Conservation (phyloP, 2,797 vertebrate species). For the Psittacula echo region DNA sequence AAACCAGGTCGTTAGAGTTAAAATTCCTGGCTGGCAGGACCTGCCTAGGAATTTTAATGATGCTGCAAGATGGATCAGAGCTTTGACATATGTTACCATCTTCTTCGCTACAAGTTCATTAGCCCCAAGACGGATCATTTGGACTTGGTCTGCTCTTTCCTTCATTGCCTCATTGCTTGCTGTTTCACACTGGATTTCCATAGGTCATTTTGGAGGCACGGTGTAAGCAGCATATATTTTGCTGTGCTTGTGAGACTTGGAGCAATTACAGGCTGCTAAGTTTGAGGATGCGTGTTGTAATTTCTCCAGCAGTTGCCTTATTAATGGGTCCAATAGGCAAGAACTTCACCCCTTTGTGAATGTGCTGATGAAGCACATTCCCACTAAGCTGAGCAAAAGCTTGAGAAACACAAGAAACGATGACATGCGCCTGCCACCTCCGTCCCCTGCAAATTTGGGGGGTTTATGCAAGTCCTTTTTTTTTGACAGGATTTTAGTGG, state of each 20-base stretch:
- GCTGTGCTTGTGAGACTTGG: neutral
- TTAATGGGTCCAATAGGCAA: neutral
- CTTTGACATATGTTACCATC: neutral
- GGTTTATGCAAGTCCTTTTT: neutral
- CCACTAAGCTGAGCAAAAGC: neutral
- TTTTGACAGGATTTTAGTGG: neutral
- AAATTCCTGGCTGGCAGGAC: neutral
- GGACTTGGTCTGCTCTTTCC: neutral
- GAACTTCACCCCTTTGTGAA: neutral
- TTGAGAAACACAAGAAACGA: neutral
- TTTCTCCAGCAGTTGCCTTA: neutral
- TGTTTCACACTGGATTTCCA: neutral
- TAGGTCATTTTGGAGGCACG: neutral
- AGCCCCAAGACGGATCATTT: neutral
- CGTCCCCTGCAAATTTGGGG: neutral
- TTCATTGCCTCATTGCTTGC: neutral
- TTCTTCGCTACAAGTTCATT: neutral
- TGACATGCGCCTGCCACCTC: neutral
- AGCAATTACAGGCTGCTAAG: neutral
- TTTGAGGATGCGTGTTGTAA: neutral
- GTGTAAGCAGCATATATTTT: neutral
- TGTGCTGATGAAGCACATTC: neutral
- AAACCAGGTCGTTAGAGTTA: neutral
- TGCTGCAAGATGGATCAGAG: neutral
- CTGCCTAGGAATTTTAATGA: neutral